Conservation (phyloP, 2,113 vertebrate species). For the Erythrolamprus reginae region DNA sequence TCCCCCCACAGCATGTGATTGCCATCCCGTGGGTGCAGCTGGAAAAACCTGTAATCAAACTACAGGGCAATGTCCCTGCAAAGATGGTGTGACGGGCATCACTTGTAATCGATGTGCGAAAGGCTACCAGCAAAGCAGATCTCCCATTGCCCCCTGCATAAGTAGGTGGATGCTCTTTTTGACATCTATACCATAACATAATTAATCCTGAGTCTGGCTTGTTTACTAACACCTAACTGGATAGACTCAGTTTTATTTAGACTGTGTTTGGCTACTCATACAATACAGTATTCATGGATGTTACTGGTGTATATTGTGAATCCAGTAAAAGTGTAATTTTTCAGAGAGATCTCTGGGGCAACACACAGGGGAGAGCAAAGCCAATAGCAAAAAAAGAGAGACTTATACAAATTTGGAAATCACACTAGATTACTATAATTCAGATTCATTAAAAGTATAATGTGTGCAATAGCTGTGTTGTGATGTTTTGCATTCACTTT, state of each 20-base stretch:
- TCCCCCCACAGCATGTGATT: constrained; percentile 90
- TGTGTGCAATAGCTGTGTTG: neutral
- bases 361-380: neutral
- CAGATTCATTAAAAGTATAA: neutral
- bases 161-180: constrained; percentile 75
- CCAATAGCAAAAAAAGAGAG: neutral
- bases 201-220: constrained; percentile 29
- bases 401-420: neutral
- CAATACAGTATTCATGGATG: neutral
- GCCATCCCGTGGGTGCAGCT: constrained; percentile 96
- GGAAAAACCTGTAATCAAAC: constrained; percentile 99
- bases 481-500: neutral
- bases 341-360: neutral
- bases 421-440: neutral
- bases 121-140: constrained; percentile 99
- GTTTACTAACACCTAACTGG: neutral
- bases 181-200: neutral
- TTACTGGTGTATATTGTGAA: neutral
- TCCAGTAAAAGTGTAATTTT: neutral
- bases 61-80: constrained; percentile 98
- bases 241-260: accelerated
- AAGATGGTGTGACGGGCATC: constrained; percentile 96
- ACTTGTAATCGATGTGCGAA: constrained; percentile 98
- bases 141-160: constrained; percentile 98
- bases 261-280: neutral